Percentiles rank a stretch among this genome's conserved stretches.
These are phyloP conservation scores for Anoura caudifer DNA, from an alignment of 2,113 vertebrate species.

Conservation along the genomic window DNA sequence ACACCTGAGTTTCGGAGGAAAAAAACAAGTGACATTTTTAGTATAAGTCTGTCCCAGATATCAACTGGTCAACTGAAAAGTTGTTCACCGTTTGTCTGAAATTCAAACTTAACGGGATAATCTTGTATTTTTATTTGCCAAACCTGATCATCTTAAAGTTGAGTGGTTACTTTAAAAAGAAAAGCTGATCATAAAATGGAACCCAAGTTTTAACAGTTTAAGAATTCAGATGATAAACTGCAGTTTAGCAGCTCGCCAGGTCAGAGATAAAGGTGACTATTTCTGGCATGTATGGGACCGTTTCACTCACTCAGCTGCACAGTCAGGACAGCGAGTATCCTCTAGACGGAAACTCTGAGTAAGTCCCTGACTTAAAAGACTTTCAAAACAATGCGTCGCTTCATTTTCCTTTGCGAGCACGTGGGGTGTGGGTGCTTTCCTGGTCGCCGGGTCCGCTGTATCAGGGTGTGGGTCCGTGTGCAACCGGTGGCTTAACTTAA, in stretches of 20 bases:
- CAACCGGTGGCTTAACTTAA: background rate
- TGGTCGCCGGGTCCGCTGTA: background rate
- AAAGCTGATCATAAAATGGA: background rate
- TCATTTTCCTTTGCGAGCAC: background rate
- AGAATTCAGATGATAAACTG: background rate
- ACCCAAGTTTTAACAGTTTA: background rate
- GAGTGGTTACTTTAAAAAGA: background rate
- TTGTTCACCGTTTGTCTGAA: background rate
- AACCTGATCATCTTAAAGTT: background rate
- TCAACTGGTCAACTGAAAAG: background rate
- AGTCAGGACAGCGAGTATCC: background rate
- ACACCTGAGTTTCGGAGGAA: background rate
- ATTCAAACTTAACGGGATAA: background rate
- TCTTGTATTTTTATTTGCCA: background rate
- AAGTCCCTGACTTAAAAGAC: background rate
- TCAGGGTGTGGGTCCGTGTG: background rate
- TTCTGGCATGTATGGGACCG: background rate
- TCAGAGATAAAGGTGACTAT: slow-evolving; percentile 16
- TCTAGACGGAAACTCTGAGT: background rate
- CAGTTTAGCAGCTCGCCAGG: background rate
- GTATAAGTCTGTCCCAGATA: background rate
- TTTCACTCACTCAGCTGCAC: background rate
- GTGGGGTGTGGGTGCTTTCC: background rate
- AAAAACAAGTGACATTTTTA: background rate
- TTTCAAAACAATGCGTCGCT: background rate